Evolutionary conservation across 2,797 vertebrate genomes (phyloP).

Genomic region (Squalus acanthias): DNA sequence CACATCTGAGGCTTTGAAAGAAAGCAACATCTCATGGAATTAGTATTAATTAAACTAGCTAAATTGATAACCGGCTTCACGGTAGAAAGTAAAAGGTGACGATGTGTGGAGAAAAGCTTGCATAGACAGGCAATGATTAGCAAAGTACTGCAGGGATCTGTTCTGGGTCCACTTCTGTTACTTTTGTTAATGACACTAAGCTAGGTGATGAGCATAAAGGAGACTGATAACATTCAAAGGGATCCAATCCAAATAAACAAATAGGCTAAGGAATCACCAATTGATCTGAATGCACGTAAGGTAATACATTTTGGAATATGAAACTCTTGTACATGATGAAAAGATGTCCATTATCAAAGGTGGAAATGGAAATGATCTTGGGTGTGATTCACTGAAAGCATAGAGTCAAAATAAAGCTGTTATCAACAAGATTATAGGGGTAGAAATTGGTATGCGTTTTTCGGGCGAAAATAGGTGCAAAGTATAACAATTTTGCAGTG

Average conservation of each 20-base stretch:
- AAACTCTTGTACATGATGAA: neutral
- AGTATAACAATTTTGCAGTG: neutral
- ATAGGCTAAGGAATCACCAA: neutral
- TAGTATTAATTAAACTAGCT: neutral
- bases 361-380: neutral
- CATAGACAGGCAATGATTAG: neutral
- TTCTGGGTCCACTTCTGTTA: neutral
- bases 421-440: neutral
- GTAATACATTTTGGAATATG: neutral
- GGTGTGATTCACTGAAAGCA: neutral
- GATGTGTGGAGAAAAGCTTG: neutral
- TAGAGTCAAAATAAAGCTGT: neutral
- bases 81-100: neutral
- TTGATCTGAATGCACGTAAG: neutral
- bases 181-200: neutral
- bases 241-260: neutral
- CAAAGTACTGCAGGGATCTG: neutral
- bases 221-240: neutral
- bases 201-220: neutral
- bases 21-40: neutral
- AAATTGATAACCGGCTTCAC: neutral
- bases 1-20: neutral
- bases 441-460: neutral
- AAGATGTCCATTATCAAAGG: neutral
- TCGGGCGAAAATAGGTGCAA: neutral